A percentile compares a stretch with the other conserved stretches of the same genome.
phyloP scores from a whole-genome alignment of 2,888 invertebrate species.

The Globia sparganii region DNA sequence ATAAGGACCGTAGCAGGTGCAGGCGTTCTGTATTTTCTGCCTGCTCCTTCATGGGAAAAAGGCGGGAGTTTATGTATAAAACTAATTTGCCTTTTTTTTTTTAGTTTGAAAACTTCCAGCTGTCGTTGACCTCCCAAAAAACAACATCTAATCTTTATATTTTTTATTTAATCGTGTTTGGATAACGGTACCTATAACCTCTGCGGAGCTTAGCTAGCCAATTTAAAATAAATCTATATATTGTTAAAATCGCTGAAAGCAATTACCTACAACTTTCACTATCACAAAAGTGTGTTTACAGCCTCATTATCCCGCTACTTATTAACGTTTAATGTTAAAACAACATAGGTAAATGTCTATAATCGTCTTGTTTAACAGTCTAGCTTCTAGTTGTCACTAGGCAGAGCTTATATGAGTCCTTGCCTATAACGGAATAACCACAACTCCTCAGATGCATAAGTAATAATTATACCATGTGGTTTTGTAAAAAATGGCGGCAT shows the following conservation, averaged over 20 bases:
- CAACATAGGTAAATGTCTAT: conserved; percentile 8
- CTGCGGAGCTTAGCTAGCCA: no score
- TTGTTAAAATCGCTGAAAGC: conserved; percentile 10
- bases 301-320: background rate
- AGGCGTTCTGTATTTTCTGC: no score
- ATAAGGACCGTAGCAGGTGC: no score
- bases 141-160: no score
- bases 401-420: conserved; percentile 1
- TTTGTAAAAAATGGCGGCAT: conserved; percentile 10
- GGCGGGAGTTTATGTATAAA: no score
- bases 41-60: no score
- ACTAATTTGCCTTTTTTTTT: no score
- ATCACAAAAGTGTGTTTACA: background rate
- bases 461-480: conserved; percentile 7
- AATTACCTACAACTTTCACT: conserved; percentile 41
- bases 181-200: no score
- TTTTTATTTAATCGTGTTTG: no score
- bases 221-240: background rate
- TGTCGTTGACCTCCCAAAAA: no score
- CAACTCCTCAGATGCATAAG: conserved; percentile 1
- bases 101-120: no score
- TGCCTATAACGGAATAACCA: background rate
- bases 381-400: conserved; percentile 3
- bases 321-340: conserved; percentile 8
- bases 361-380: background rate